Evolutionary conservation across 2,113 vertebrate genomes (phyloP).

Genomic region (Periophthalmus modestus): DNA sequence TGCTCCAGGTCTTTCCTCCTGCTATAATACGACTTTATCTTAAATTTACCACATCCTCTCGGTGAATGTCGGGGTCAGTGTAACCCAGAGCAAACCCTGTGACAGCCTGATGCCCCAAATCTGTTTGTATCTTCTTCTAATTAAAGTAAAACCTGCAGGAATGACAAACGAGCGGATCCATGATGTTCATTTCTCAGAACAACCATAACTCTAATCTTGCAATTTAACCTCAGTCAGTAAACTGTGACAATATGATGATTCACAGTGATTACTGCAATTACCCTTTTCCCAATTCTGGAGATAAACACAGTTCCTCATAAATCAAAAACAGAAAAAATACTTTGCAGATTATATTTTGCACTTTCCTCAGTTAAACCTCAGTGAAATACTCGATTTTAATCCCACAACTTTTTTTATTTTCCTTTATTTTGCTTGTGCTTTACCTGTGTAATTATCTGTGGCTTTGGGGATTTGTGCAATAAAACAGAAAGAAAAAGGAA

Average conservation of each 20-base stretch:
- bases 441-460: no score
- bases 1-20: constrained; percentile 30
- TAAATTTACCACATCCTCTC: constrained; percentile 13
- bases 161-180: neutral
- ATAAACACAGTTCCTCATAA: constrained; percentile 1
- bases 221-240: constrained; percentile 3
- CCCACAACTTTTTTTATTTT: no score
- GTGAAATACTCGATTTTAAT: neutral
- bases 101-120: neutral
- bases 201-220: constrained; percentile 4
- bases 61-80: constrained; percentile 13
- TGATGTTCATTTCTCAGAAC: constrained; percentile 1
- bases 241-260: constrained; percentile 6
- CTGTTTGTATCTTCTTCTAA: constrained; percentile 1
- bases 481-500: no score
- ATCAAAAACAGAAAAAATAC: neutral
- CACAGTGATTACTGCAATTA: constrained; percentile 10
- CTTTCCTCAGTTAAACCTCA: neutral
- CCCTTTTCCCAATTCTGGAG: constrained; percentile 2
- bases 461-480: no score
- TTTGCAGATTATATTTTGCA: neutral
- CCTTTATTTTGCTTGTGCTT: no score
- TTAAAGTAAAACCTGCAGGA: constrained; percentile 8
- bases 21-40: constrained; percentile 50
- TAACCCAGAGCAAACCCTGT: neutral